phyloP scores from a whole-genome alignment of 2,888 invertebrate genomes.

The Heteropelma amictum region DNA sequence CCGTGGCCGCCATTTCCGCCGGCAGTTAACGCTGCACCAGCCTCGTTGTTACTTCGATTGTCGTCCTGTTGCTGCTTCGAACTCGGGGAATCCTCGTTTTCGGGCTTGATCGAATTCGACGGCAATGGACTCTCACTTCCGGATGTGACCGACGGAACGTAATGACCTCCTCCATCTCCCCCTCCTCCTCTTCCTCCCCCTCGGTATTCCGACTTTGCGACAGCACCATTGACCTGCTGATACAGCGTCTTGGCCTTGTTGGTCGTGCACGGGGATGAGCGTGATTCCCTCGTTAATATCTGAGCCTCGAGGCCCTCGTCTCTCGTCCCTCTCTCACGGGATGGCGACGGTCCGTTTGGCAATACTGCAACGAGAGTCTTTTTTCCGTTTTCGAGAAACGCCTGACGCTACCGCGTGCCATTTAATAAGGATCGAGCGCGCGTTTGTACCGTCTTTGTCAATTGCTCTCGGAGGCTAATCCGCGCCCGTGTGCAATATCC shows the following conservation, averaged over 20 bases:
- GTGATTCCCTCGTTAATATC: conserved; percentile 51
- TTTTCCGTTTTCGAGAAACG: conserved; percentile 55
- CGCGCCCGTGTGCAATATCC: too few relatives aligned
- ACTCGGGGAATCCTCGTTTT: conserved; percentile 63
- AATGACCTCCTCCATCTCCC: conserved; percentile 22
- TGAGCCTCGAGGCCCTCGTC: conserved; percentile 58
- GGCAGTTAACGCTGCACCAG: conserved; percentile 42
- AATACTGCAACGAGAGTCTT: conserved; percentile 62
- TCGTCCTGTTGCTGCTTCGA: conserved; percentile 48
- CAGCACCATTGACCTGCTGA: conserved; percentile 24
- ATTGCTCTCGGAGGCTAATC: not conserved
- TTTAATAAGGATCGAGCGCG: not conserved
- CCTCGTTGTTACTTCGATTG: conserved; percentile 53
- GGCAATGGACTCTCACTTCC: conserved; percentile 65
- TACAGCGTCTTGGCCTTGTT: conserved; percentile 42
- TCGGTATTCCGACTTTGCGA: conserved; percentile 40
- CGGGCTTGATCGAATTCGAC: conserved; percentile 67
- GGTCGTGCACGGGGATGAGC: conserved; percentile 57
- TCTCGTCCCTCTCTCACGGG: conserved; percentile 62
- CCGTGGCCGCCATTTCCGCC: conserved; percentile 13
- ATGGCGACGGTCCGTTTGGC: conserved; percentile 53
- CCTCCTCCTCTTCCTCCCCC: conserved; percentile 1
- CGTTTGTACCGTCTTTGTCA: not conserved
- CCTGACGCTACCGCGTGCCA: conserved; percentile 28
- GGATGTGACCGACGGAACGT: conserved; percentile 49